Evolutionary conservation across 2,888 invertebrate genomes (phyloP), one percentile per base, ranked within the genome.

Genomic region (Eupelmus urozonus): DNA sequence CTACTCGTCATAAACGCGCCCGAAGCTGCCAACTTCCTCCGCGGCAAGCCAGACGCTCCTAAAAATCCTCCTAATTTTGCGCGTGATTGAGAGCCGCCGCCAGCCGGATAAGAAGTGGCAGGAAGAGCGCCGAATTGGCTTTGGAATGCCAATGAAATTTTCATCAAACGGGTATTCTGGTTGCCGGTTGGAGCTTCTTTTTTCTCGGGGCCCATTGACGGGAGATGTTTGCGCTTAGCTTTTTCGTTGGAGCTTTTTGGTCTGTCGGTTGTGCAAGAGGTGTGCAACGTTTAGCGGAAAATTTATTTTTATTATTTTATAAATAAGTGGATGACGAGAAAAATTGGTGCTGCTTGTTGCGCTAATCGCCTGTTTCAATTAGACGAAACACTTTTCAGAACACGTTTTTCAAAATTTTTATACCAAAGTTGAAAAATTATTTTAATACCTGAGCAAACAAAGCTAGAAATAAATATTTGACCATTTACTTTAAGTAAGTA

Each of bases 261-360:
- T n/a, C n/a, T n/a, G 34, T 34, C 3, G 13, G 16, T 16, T 45
- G 13, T 13, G 45, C 16, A 45, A 16, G 45, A 45, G 45, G 59
- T 29, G 5, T 4, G 59, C 16, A 27, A 59, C 27, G 23, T 45
- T 42, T 13, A 59, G 59, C 34, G 18, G 40, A 20, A 59, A 59
- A 72, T 78, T 67, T 73, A 73, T 78, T 78, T 78, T 62, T 73
- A 67, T 73, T 73, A 73, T 34, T 62, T 78, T 73, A 73, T 73
- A 73, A 78, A 78, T 78, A 78, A 73, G 62, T 49, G 60, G 27
- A n/a, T 1, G 34, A 9, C 59, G 29, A 49, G 11, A 55, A 63
- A 51, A 42, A 45, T 76, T n/a, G n/a, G n/a, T n/a, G n/a, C n/a
- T n/a, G n/a, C n/a, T 71, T 27, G 23, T 60, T 5, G 53, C 25